Conservation (phyloP, 2,113 vertebrate genomes). For the Marmota flaviventris region DNA sequence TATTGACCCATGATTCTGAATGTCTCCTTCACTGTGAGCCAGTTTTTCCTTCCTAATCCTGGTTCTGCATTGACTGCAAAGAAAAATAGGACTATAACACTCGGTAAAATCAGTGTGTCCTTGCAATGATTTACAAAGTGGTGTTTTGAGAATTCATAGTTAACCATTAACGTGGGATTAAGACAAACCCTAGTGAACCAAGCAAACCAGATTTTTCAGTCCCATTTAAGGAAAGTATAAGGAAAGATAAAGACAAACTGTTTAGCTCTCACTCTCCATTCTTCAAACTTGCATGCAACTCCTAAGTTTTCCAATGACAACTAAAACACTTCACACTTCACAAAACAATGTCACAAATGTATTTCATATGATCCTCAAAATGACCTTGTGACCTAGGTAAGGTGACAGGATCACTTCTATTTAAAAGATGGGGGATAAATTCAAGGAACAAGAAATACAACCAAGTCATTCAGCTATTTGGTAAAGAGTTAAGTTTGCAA, state of each 20-base stretch:
- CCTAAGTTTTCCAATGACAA: background rate
- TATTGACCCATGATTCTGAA: background rate
- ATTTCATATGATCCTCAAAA: background rate
- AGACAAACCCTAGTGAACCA: slow-evolving; percentile 30
- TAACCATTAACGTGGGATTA: background rate
- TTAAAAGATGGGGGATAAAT: background rate
- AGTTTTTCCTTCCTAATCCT: background rate
- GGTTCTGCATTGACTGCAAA: background rate
- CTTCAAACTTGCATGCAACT: background rate
- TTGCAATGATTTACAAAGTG: background rate
- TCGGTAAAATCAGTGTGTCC: slow-evolving; percentile 4
- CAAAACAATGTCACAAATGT: background rate
- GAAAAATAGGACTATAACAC: slow-evolving; percentile 13
- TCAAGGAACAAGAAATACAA: background rate
- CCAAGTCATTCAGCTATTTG: background rate
- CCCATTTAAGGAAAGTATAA: background rate
- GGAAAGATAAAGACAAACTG: slow-evolving; percentile 33
- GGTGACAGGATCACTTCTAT: background rate
- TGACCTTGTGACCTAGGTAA: background rate
- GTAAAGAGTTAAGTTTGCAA: background rate
- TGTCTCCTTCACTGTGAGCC: background rate
- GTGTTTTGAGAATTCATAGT: slow-evolving; percentile 16
- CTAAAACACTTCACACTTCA: background rate
- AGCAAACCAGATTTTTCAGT: slow-evolving; percentile 18
- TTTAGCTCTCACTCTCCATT: background rate